Evolutionary conservation across 2,113 vertebrate genomes (phyloP).

Genomic region (Pheucticus melanocephalus): DNA sequence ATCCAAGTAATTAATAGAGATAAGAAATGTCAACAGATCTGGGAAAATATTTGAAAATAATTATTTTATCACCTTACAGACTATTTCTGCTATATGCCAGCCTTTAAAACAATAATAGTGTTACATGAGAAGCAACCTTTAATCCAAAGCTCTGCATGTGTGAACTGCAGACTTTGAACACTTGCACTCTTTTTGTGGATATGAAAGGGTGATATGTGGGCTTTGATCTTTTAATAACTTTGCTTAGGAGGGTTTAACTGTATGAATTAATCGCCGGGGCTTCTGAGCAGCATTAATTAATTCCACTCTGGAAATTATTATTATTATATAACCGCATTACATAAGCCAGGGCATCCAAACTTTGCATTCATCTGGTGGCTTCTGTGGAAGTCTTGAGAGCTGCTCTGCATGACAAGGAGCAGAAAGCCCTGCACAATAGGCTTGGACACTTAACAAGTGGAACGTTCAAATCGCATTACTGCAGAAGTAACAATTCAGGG

Average conservation of each 20-base stretch:
- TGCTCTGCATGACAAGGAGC: not conserved
- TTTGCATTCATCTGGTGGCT: not conserved
- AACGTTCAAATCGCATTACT: not conserved
- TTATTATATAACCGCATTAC: not conserved
- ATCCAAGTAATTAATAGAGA: not conserved
- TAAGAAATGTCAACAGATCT: not conserved
- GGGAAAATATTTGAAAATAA: not conserved
- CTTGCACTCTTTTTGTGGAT: not conserved
- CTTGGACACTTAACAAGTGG: not conserved
- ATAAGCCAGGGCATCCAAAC: not conserved
- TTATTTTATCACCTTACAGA: not conserved
- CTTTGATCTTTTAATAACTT: conserved; percentile 59
- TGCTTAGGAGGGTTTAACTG: not conserved
- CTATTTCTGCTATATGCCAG: not conserved
- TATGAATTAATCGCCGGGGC: not conserved
- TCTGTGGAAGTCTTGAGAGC: not conserved
- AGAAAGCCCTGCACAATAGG: not conserved
- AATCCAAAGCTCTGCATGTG: not conserved
- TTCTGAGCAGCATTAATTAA: conserved; percentile 29
- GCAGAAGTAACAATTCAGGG: not conserved
- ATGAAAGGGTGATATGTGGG: not conserved
- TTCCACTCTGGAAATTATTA: not conserved
- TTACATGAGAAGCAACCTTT: not conserved
- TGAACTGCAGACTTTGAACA: not conserved
- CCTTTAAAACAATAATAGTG: not conserved